Evolutionary conservation across 2,113 vertebrate species (phyloP), one percentile per base, ranked within the genome.

Genomic region (Rhinichthys klamathensis): DNA sequence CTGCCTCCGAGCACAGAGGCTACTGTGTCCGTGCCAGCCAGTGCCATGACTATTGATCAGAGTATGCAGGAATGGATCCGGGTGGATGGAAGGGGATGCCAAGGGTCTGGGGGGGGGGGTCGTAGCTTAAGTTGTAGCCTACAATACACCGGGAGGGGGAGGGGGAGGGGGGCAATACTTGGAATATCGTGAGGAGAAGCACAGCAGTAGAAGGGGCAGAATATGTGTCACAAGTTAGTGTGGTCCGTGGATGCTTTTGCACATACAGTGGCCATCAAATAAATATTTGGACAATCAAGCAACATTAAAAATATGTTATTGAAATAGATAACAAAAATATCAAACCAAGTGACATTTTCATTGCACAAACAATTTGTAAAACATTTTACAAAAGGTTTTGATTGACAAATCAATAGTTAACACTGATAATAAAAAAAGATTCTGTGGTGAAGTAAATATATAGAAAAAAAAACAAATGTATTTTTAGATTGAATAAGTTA

Each of bases 41-140:
- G 51, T 84, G 75, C 75, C 82, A 83, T 72, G 74, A 87, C 41
- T 60, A 61, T 32, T 56, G 65, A 87, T 80, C 86, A 84, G 41
- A 46, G 44, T 21, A 74, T 15, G 49, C 56, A 67, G 63, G 74
- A 80, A 77, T 81, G 56, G 77, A 63, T 44, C 38, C 18, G 67
- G 30, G 69, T 30, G 54, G 41, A 72, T 75, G 38, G 38, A 84
- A 72, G 76, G 69, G 77, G 67, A 87, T 84, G 69, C 58, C 82
- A 84, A 75, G 35, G 49, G 81, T 81, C 76, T 30, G 78, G 18
- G 23, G 78, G 18, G 15, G n/a, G 13, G 54, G 25, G 81, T 83
- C 21, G 2, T n/a, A 79, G 51, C 49, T 87, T n/a, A 78, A 30
- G 30, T 21, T 70, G 67, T 21, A 75, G 74, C 49, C 41, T 25